These are phyloP conservation scores for Acanthis flammea DNA, from an alignment of 2,797 vertebrate genomes.

Conservation along the genomic window DNA sequence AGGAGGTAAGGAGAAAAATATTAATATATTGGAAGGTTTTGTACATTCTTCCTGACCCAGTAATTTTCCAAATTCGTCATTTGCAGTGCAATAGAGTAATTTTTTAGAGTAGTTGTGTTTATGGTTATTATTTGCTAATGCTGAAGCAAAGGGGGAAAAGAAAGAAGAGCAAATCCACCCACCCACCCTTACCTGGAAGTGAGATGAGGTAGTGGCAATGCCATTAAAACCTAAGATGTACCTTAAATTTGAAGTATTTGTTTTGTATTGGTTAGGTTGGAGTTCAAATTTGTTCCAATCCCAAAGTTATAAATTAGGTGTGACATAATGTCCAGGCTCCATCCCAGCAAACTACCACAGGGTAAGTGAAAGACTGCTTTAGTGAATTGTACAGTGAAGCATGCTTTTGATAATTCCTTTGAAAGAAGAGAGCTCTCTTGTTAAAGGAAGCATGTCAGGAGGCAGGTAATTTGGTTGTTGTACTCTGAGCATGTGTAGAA, in stretches of 20 bases:
- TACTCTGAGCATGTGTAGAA: neutral
- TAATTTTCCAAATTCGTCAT: neutral
- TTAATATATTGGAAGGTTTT: neutral
- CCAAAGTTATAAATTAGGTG: neutral
- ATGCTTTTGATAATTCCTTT: neutral
- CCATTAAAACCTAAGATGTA: neutral
- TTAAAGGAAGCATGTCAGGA: neutral
- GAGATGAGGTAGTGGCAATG: neutral
- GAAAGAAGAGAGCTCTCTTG: neutral
- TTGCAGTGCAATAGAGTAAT: neutral
- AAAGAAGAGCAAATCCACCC: neutral
- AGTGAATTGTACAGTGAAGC: neutral
- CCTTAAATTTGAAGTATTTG: neutral
- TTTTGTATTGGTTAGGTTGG: neutral
- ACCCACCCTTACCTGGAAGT: neutral
- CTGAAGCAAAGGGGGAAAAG: neutral
- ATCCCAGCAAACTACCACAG: neutral
- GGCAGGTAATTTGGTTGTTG: neutral
- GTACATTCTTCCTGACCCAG: neutral
- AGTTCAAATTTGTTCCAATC: neutral
- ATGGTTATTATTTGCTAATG: neutral
- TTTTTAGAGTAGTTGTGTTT: neutral
- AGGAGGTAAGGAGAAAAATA: constrained; percentile 83
- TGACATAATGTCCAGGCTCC: neutral
- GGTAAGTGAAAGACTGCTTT: neutral